Percentiles rank a stretch among this genome's conserved stretches.
Conservation (phyloP, 2,888 invertebrate species). For the Pediacus dermestoides region DNA sequence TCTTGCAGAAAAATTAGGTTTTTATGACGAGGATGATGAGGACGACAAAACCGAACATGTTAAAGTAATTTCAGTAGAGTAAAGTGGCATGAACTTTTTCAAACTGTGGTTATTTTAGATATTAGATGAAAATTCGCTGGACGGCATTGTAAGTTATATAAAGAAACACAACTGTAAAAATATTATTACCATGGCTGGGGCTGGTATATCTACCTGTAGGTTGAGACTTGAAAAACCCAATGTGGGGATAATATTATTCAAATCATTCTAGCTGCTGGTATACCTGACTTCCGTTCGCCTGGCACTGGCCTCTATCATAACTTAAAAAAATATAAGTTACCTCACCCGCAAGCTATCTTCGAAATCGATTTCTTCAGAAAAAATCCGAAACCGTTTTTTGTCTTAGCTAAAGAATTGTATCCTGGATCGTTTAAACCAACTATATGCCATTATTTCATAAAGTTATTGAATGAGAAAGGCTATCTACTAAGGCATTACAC, state of each 20-base stretch:
- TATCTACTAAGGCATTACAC: conserved; percentile 72
- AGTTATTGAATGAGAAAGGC: conserved; percentile 78
- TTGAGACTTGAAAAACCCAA: no score
- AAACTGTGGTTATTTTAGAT: conserved; percentile 49
- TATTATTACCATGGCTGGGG: conserved; percentile 91
- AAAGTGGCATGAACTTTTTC: conserved; percentile 13
- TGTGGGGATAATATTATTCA: conserved; percentile 3
- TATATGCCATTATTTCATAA: conserved; percentile 85
- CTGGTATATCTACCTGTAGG: conserved; percentile 95
- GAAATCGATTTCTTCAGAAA: conserved; percentile 81
- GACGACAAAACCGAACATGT: conserved; percentile 27
- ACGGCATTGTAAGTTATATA: conserved; percentile 77
- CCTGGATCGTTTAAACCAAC: conserved; percentile 89
- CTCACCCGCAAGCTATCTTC: conserved; percentile 90
- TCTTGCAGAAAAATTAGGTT: conserved; percentile 62
- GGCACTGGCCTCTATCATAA: conserved; percentile 90
- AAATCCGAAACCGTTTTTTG: conserved; percentile 91
- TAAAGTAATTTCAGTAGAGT: conserved; percentile 24
- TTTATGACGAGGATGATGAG: conserved; percentile 52
- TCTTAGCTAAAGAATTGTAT: conserved; percentile 83
- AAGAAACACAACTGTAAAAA: conserved; percentile 73
- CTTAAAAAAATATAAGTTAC: conserved; percentile 84
- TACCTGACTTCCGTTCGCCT: conserved; percentile 94
- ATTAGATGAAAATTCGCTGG: conserved; percentile 67
- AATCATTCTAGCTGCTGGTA: conserved; percentile 75